Percentiles rank a stretch among this genome's conserved stretches.
Evolutionary conservation across 2,888 invertebrate species (phyloP).

Genomic region (Agonopterix heracliana): DNA sequence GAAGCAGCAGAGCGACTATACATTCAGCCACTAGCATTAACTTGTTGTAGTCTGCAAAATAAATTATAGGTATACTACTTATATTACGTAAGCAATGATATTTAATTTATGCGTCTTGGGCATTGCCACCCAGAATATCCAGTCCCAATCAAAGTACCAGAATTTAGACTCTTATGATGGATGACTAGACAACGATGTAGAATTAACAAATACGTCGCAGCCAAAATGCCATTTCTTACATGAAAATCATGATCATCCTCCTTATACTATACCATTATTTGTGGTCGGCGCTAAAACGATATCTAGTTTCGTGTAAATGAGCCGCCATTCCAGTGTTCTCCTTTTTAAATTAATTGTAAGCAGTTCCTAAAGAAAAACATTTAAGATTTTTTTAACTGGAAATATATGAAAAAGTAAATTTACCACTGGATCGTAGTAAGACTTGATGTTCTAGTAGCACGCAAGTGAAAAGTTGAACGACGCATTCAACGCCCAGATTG

Average conservation of each 20-base stretch:
- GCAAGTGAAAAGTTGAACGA: slow-evolving; percentile 95
- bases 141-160: too few relatives aligned
- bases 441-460: slow-evolving; percentile 98
- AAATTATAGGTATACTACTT: slow-evolving; percentile 1
- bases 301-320: too few relatives aligned
- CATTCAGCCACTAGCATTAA: slow-evolving; percentile 98
- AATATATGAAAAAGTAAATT: slow-evolving; percentile 12
- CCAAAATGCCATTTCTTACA: too few relatives aligned
- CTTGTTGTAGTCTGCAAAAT: slow-evolving; percentile 89
- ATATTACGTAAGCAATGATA: slow-evolving; percentile 1
- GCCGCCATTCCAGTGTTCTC: too few relatives aligned
- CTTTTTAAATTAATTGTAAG: too few relatives aligned
- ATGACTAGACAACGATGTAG: neutral
- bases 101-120: neutral
- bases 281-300: too few relatives aligned
- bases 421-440: slow-evolving; percentile 93
- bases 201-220: too few relatives aligned
- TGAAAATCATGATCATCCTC: too few relatives aligned
- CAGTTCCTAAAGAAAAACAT: too few relatives aligned
- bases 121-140: too few relatives aligned
- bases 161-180: neutral
- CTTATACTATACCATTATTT: too few relatives aligned
- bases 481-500: slow-evolving; percentile 92
- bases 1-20: slow-evolving; percentile 91
- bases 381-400: too few relatives aligned